Evolutionary conservation across 2,888 invertebrate species (phyloP), one percentile per base, ranked within the genome.

Genomic region (Acleris emargana): DNA sequence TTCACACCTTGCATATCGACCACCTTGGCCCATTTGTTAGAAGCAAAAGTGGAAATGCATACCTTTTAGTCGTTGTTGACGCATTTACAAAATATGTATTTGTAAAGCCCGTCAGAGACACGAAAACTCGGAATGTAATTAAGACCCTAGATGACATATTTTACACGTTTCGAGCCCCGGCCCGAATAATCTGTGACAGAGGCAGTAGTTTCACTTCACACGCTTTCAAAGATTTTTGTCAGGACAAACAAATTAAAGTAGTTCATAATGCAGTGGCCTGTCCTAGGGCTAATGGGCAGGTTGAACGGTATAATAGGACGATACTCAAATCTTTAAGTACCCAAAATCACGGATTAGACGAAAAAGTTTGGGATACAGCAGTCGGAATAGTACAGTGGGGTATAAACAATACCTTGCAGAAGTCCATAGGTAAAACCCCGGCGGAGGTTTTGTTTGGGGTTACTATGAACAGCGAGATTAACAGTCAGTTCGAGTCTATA

Each of bases 91-190:
- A 28, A 28, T 28, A 28, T 28, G 28, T 28, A 54, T 0, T 73
- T 73, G 28, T 70, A 72, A 0, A 74, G 72, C 54, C 75, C 1
- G 72, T 72, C 1, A 42, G 51, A 7, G 69, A 67, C 58, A 72
- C 71, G 3, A 73, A 71, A 64, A 51, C 73, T 3, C 2, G 9
- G 6, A 64, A 67, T 5, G 67, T 62, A 6, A 64, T 73, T 1
- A 68, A 60, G 25, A 63, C 68, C 2, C 9, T 73, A 9, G 67
- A 67, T 53, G 43, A 43, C n/a, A 43, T 43, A 11, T 20, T 68
- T 64, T 32, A 64, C 47, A 47, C 18, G 38, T 11, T 68, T 42
- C 28, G 16, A 28, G 7, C 28, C 28, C 28, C 28, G 28, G 9
- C 28, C 28, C 28, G 28, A 28, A 28, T 28, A 28, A 28, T 28